Evolutionary conservation across 1,140 invertebrate genomes (phyloP).

Genomic region (Sarcophaga bullata): DNA sequence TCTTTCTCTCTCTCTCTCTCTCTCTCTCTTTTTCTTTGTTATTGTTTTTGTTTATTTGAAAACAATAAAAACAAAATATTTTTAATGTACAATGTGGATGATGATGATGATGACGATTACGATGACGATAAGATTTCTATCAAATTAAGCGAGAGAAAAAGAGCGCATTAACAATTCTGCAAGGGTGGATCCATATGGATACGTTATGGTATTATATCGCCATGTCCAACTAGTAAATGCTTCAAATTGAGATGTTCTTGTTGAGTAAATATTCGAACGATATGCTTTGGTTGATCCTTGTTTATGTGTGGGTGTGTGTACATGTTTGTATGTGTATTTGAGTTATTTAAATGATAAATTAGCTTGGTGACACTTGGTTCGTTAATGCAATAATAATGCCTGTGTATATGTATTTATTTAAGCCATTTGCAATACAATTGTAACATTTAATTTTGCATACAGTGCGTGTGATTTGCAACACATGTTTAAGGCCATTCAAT

Average conservation of each 20-base stretch:
- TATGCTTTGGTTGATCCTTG: slow-evolving; percentile 18
- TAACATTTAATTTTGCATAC: not conserved
- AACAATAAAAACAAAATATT: not conserved
- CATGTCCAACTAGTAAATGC: not conserved
- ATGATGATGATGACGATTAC: not conserved
- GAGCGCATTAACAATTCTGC: not conserved
- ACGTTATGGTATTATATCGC: not conserved
- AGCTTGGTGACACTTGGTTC: slow-evolving; percentile 46
- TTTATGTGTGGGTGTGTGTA: not conserved
- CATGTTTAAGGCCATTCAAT: slow-evolving; percentile 23
- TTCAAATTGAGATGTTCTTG: slow-evolving; percentile 42
- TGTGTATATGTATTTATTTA: not conserved
- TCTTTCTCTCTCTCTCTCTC: not conserved
- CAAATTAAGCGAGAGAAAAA: not conserved
- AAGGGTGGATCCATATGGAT: not conserved
- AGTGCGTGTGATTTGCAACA: slow-evolving; percentile 18
- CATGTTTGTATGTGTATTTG: not conserved
- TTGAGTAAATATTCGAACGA: slow-evolving; percentile 42
- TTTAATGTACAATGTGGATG: slow-evolving; percentile 25
- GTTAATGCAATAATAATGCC: slow-evolving; percentile 15
- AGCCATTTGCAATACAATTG: not conserved
- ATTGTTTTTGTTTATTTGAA: not conserved
- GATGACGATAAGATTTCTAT: not conserved
- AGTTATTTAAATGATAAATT: slow-evolving; percentile 45
- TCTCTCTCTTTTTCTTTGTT: too few species aligned